Base-by-base conservation (phyloP, 2,888 invertebrate genomes). In the Andrena haemorrhoa region DNA sequence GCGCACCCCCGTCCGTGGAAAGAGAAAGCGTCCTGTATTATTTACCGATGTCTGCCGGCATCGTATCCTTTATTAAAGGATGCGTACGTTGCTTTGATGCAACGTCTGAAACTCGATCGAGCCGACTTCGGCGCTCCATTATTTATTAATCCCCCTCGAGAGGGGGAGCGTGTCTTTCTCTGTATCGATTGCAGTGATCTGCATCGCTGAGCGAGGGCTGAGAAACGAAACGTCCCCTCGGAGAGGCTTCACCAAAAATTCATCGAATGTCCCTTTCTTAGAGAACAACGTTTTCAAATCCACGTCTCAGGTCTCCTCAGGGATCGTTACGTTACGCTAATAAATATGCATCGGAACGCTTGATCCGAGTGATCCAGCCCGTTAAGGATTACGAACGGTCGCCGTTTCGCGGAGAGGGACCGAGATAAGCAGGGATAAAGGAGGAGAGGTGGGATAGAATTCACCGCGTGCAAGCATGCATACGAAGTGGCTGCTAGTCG, bases 401-500 rank as follows among this genome's bases (percentile, higher is more conserved):
- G 61, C 77, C 75, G 77, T 82, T 82, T 78, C 85, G 74, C 26
- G 63, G 77, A 77, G 58, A 65, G 61, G 7, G 63, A 29, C 7
- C 23, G 26, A 58, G 61, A 82, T 75, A 82, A 81, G 75, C 80
- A 47, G 49, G 76, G 66, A 23, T 58, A 75, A 70, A 61, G 72
- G 51, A 49, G 41, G 6, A 10, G 31, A 23, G 75, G 73, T 63
- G 76, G 69, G 61, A 75, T 69, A 81, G 80, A 83, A 85, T 75
- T 79, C 72, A 69, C 65, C 75, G 75, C 86, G 63, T 51, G 65
- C 80, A 82, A 88, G 87, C 71, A 82, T 86, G 90, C 90, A 90
- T 90, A 90, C 89, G 86, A 90, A 90, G 87, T 89, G 87, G 89
- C 82, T 86, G 87, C 85, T 86, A 83, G 86, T 79, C 82, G 85